These are phyloP conservation scores for Drosophila antonietae DNA, from an alignment of 2,888 invertebrate genomes.

Conservation along the genomic window DNA sequence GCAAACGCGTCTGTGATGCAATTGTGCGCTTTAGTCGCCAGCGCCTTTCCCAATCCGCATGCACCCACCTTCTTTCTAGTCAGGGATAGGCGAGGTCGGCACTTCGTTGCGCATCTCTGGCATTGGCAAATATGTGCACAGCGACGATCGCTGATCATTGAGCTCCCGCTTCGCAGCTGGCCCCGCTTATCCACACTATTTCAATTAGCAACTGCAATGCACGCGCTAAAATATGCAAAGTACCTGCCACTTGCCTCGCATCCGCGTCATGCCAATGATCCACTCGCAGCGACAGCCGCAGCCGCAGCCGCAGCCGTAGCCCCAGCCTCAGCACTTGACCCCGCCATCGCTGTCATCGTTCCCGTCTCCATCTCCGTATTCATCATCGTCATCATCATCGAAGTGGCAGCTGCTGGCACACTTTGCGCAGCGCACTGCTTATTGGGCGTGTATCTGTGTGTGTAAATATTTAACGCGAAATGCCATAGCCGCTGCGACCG, in stretches of 20 bases:
- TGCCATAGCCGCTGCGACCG: conserved; percentile 8
- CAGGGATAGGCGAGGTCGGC: conserved; percentile 74
- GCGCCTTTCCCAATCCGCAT: conserved; percentile 36
- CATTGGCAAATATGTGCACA: conserved; percentile 74
- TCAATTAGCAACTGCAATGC: conserved; percentile 82
- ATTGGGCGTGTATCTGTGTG: conserved; percentile 69
- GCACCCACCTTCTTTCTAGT: conserved; percentile 64
- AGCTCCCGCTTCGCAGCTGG: not conserved
- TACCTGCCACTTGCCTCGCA: conserved; percentile 63
- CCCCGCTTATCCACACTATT: conserved; percentile 68
- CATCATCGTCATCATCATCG: conserved; percentile 5
- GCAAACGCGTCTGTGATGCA: conserved; percentile 66
- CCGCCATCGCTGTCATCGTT: conserved; percentile 47
- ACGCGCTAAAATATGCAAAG: conserved; percentile 77
- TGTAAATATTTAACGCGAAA: conserved; percentile 18
- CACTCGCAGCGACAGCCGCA: conserved; percentile 19
- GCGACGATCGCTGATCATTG: conserved; percentile 54
- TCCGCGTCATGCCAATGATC: conserved; percentile 63
- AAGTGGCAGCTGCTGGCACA: conserved; percentile 62
- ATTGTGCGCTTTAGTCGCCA: conserved; percentile 62
- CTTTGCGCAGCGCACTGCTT: conserved; percentile 71
- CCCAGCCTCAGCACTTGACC: conserved; percentile 66
- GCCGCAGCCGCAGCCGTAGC: conserved; percentile 8
- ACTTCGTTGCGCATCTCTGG: conserved; percentile 78
- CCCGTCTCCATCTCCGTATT: not conserved